phyloP scores from a whole-genome alignment of 1,140 invertebrate genomes.

The Hylaeus anthracinus region DNA sequence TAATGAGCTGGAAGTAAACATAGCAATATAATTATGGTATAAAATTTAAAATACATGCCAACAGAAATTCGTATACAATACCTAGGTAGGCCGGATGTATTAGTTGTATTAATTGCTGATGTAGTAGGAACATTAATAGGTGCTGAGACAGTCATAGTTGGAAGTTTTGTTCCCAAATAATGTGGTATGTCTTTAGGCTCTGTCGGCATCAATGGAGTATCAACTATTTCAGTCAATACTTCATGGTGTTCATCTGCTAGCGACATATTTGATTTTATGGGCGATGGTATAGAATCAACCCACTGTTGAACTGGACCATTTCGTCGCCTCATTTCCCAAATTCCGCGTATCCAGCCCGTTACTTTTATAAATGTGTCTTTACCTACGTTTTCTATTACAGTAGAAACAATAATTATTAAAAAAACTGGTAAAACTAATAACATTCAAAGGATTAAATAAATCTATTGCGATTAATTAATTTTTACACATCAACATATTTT shows the following conservation, averaged over 20 bases:
- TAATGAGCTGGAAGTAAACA: slow-evolving; percentile 55
- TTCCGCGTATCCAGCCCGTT: slow-evolving; percentile 74
- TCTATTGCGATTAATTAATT: background rate
- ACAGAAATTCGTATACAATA: slow-evolving; percentile 36
- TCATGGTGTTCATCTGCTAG: slow-evolving; percentile 37
- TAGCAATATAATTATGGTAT: slow-evolving; percentile 8
- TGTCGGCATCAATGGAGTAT: slow-evolving; percentile 7
- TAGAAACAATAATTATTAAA: slow-evolving; percentile 21
- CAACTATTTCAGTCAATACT: background rate
- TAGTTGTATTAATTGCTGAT: slow-evolving; percentile 69
- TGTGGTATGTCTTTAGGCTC: slow-evolving; percentile 58
- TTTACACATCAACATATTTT: background rate
- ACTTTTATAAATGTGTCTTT: slow-evolving; percentile 75
- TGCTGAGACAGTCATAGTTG: slow-evolving; percentile 75
- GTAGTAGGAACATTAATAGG: slow-evolving; percentile 73
- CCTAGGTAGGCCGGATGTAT: slow-evolving; percentile 65
- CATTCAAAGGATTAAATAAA: background rate
- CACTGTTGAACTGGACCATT: slow-evolving; percentile 79
- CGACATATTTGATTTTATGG: slow-evolving; percentile 57
- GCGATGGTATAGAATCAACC: slow-evolving; percentile 78
- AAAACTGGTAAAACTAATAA: background rate
- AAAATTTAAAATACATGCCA: slow-evolving; percentile 9
- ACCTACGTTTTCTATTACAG: slow-evolving; percentile 72
- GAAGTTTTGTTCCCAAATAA: slow-evolving; percentile 52
- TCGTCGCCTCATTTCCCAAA: slow-evolving; percentile 78